A percentile compares a stretch with the other conserved stretches of the same genome.
These are phyloP conservation scores for Pelusios castaneus DNA, from an alignment of 2,113 vertebrate genomes.

Conservation along the genomic window DNA sequence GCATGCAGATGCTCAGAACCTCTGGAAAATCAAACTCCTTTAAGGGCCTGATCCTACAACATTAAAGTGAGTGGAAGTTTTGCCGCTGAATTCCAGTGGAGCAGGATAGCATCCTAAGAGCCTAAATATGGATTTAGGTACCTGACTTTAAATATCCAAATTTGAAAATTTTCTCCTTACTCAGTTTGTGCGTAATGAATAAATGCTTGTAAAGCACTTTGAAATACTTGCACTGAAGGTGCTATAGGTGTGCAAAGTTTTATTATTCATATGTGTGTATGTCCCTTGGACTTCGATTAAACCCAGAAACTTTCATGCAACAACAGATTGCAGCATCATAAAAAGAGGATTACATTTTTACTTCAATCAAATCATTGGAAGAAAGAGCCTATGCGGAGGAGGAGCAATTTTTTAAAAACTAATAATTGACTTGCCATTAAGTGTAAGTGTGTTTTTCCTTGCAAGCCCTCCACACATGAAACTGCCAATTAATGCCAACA, in stretches of 20 bases:
- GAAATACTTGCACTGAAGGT: not conserved
- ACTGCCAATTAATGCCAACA: not conserved
- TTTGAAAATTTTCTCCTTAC: not conserved
- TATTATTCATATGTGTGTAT: not conserved
- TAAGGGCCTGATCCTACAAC: not conserved
- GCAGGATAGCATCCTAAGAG: not conserved
- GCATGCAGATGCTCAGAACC: not conserved
- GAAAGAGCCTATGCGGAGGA: not conserved
- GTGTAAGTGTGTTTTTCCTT: not conserved
- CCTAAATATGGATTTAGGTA: not conserved
- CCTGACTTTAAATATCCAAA: not conserved
- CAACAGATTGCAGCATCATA: not conserved
- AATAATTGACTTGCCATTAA: not conserved
- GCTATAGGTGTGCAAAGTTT: not conserved
- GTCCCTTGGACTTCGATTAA: not conserved
- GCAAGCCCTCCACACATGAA: not conserved
- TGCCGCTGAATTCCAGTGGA: not conserved
- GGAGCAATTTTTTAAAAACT: not conserved
- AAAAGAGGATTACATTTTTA: not conserved
- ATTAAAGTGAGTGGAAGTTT: not conserved
- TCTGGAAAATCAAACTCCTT: not conserved
- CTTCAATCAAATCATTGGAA: not conserved
- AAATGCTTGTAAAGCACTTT: not conserved
- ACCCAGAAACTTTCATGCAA: not conserved
- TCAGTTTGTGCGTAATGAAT: not conserved